Evolutionary conservation across 2,113 vertebrate genomes (phyloP).

Genomic region (Seriola rivoliana): DNA sequence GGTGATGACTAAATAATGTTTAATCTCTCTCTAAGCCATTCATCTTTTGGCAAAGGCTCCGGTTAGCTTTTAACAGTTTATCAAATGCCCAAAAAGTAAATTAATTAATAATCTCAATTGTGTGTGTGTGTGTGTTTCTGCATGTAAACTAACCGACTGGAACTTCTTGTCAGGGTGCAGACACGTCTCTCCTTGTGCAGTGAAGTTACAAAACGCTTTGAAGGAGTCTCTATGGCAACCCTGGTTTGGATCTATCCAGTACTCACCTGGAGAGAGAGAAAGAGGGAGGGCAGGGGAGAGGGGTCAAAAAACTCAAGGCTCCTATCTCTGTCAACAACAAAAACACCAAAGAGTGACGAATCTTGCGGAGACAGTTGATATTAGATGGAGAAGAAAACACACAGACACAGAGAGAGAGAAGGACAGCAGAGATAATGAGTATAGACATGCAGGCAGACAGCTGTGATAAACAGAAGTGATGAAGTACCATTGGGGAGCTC

Average conservation of each 20-base stretch:
- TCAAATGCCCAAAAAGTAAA: neutral
- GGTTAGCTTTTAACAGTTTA: neutral
- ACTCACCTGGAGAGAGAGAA: conserved; percentile 88
- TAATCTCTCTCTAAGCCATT: neutral
- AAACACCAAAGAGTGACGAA: neutral
- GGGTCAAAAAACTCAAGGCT: neutral
- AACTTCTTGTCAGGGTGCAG: conserved; percentile 96
- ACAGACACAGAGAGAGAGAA: neutral
- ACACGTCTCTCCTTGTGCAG: conserved; percentile 94
- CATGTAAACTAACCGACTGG: conserved; percentile 89
- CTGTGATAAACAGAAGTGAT: conserved; percentile 15
- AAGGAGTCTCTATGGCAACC: conserved; percentile 97
- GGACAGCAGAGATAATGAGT: neutral
- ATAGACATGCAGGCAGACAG: neutral
- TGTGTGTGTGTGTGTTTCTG: conserved; percentile 12
- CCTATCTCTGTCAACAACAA: neutral
- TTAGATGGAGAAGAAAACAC: neutral
- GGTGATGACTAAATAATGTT: neutral
- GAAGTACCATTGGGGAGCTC: conserved; percentile 90
- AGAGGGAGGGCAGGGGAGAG: neutral
- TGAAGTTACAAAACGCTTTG: conserved; percentile 98
- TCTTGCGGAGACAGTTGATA: neutral
- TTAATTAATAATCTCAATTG: neutral
- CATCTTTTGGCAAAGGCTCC: neutral
- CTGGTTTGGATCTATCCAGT: conserved; percentile 99